Evolutionary conservation across 2,888 invertebrate genomes (phyloP).

Genomic region (Netelia virgata): DNA sequence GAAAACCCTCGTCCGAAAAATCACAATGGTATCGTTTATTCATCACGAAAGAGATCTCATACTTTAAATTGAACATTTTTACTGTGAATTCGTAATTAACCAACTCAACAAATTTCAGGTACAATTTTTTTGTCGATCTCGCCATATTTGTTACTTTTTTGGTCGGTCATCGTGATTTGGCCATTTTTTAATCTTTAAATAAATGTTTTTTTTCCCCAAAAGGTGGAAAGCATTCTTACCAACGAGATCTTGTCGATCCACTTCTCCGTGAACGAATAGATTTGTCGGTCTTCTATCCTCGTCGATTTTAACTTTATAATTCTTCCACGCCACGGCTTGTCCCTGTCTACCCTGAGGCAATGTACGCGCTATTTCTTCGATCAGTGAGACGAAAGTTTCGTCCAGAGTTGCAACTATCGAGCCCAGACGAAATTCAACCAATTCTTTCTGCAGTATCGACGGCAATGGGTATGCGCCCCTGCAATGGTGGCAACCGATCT

Average conservation of each 20-base stretch:
- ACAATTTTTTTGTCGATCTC: too few relatives aligned
- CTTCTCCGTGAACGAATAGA: constrained; percentile 75
- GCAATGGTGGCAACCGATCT: constrained; percentile 83
- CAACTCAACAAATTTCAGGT: too few relatives aligned
- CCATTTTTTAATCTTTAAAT: too few relatives aligned
- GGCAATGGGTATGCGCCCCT: constrained; percentile 79
- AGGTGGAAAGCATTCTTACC: constrained; percentile 72
- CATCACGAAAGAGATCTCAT: too few relatives aligned
- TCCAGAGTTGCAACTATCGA: constrained; percentile 79
- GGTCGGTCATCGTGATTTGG: too few relatives aligned
- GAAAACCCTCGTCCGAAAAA: too few relatives aligned
- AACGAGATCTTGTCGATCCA: constrained; percentile 82
- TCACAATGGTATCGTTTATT: too few relatives aligned
- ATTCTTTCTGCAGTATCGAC: constrained; percentile 76
- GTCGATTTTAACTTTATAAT: constrained; percentile 66
- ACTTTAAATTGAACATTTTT: too few relatives aligned
- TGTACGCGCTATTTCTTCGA: constrained; percentile 76
- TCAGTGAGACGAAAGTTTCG: constrained; percentile 72
- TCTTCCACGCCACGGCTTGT: constrained; percentile 81
- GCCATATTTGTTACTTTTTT: too few relatives aligned
- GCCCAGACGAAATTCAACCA: constrained; percentile 80
- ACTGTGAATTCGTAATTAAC: too few relatives aligned
- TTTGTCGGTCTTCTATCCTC: constrained; percentile 75
- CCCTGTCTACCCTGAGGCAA: constrained; percentile 80
- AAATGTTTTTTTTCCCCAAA: too few relatives aligned